A percentile compares a stretch with the other conserved stretches of the same genome.
These are phyloP conservation scores for Lithophane ornitopus DNA, from an alignment of 2,888 invertebrate genomes.

Conservation along the genomic window DNA sequence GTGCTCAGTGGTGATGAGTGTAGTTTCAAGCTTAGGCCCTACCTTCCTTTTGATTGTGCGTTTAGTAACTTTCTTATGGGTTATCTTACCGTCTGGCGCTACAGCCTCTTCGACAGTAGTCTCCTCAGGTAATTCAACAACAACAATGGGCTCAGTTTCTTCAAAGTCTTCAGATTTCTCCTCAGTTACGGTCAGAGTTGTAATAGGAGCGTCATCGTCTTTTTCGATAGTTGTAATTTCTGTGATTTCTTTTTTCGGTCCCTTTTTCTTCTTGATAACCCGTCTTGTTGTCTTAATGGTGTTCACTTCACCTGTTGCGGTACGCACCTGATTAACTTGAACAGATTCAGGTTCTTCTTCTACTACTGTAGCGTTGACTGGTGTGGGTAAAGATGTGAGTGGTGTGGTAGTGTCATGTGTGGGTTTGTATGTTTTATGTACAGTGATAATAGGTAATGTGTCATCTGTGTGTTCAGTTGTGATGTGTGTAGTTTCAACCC, in stretches of 20 bases:
- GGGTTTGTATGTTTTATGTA: neutral
- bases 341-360: conserved; percentile 63
- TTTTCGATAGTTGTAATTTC: conserved; percentile 71
- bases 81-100: conserved; percentile 41
- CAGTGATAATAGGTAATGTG: neutral
- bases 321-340: conserved; percentile 52
- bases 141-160: neutral
- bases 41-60: conserved; percentile 42
- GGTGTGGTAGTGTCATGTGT: conserved; percentile 17
- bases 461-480: conserved; percentile 1
- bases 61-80: conserved; percentile 53
- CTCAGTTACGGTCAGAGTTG: conserved; percentile 61
- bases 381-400: conserved; percentile 5
- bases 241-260: conserved; percentile 65
- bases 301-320: conserved; percentile 66
- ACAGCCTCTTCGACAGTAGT: conserved; percentile 18
- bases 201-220: conserved; percentile 70
- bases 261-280: conserved; percentile 70
- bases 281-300: conserved; percentile 70
- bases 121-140: conserved; percentile 41
- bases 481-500: neutral
- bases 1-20: neutral
- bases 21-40: conserved; percentile 43
- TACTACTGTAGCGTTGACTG: neutral
- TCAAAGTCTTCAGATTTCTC: conserved; percentile 63